These are phyloP conservation scores for Antennarius maculatus DNA, from an alignment of 2,797 vertebrate genomes.

Conservation along the genomic window DNA sequence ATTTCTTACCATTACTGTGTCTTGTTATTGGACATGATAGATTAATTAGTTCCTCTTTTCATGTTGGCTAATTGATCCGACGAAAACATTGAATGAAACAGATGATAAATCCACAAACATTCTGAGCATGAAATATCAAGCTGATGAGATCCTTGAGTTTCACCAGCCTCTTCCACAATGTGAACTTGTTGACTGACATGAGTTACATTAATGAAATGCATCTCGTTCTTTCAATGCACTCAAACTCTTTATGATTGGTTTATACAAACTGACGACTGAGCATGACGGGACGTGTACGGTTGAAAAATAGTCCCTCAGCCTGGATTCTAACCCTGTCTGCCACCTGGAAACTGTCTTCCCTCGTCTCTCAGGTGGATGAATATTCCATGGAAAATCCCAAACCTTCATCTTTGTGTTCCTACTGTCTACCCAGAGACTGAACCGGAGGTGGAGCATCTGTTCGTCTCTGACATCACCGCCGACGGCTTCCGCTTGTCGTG, in stretches of 20 bases:
- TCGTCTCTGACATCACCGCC: conserved; percentile 89
- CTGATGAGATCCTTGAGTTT: too few relatives aligned
- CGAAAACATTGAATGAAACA: conserved; percentile 4
- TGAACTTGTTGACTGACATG: conserved; percentile 35
- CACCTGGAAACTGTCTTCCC: conserved; percentile 31
- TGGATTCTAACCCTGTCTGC: conserved; percentile 26
- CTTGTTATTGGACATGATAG: conserved; percentile 2
- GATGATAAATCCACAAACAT: conserved; percentile 52
- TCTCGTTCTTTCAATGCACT: conserved; percentile 33
- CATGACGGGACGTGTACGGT: conserved; percentile 60
- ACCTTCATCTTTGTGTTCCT: conserved; percentile 54
- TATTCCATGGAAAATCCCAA: conserved; percentile 15
- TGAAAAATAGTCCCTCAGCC: conserved; percentile 20
- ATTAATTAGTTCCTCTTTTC: background rate
- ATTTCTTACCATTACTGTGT: background rate
- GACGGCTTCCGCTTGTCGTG: conserved; percentile 92
- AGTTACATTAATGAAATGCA: conserved; percentile 46
- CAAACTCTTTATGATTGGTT: conserved; percentile 23
- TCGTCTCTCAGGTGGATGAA: conserved; percentile 32
- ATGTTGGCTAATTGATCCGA: conserved; percentile 21
- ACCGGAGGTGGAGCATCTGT: conserved; percentile 94
- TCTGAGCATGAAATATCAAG: conserved; percentile 67
- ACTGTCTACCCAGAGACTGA: conserved; percentile 89
- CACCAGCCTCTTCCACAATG: conserved; percentile 9
- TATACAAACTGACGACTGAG: conserved; percentile 60